Evolutionary conservation across 2,113 vertebrate genomes (phyloP).

Genomic region (Genyomyrus donnyi): DNA sequence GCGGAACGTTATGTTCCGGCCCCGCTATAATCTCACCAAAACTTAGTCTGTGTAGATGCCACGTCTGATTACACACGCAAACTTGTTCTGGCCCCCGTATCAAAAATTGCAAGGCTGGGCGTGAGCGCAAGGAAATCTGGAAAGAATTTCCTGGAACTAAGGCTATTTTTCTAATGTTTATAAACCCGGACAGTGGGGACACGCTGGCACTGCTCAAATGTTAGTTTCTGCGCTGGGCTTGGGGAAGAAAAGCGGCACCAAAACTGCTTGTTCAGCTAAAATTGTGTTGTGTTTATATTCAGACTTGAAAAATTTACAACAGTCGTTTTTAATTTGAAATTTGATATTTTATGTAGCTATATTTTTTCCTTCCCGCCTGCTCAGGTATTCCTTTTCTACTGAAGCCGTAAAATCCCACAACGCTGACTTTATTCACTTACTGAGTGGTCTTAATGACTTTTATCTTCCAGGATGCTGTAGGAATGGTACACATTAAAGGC

Average conservation of each 20-base stretch:
- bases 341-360: background rate
- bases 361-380: background rate
- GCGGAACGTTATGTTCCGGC: background rate
- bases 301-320: background rate
- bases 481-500: constrained; percentile 74
- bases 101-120: background rate
- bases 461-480: constrained; percentile 66
- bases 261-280: background rate
- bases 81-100: background rate
- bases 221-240: background rate
- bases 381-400: background rate
- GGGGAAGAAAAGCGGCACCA: too few relatives aligned
- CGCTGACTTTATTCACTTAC: background rate
- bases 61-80: background rate
- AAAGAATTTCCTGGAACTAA: background rate
- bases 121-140: background rate
- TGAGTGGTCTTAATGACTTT: background rate
- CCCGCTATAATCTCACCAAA: background rate
- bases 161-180: background rate
- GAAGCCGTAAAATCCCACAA: background rate
- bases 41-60: background rate
- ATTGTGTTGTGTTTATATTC: background rate
- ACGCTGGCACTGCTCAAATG: background rate
- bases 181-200: background rate
- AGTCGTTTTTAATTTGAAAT: background rate